A percentile compares a stretch with the other conserved stretches of the same genome.
Conservation (phyloP, 2,797 vertebrate species). For the Melanotaenia maccullochi region DNA sequence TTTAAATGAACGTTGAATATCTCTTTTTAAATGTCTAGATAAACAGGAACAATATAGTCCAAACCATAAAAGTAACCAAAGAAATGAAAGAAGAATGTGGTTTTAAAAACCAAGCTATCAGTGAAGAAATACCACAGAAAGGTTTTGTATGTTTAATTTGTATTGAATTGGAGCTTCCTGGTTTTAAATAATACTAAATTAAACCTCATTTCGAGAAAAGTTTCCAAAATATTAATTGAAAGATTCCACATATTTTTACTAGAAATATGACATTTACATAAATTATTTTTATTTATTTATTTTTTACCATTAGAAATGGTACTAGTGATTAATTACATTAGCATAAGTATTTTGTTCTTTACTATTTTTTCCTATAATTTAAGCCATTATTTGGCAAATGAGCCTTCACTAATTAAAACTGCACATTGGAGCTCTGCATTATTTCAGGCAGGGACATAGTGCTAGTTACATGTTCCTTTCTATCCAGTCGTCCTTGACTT, state of each 20-base stretch:
- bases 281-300: neutral
- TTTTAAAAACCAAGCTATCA: neutral
- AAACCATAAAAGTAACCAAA: neutral
- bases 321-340: neutral
- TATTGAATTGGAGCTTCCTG: neutral
- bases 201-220: neutral
- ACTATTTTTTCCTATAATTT: neutral
- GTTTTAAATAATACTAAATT: neutral
- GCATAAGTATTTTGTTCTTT: neutral
- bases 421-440: neutral
- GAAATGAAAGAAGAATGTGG: neutral
- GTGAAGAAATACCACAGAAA: too few relatives aligned
- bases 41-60: neutral
- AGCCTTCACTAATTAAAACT: neutral
- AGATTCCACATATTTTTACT: neutral
- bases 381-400: neutral
- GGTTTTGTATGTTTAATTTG: neutral
- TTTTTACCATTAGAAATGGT: neutral
- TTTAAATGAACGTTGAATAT: too few relatives aligned
- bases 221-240: too few relatives aligned
- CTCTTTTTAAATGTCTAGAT: too few relatives aligned
- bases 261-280: neutral
- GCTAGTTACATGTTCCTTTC: neutral
- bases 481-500: neutral
- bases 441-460: neutral